These are phyloP conservation scores for Ceratoteleas bidentatus DNA, from an alignment of 1,140 invertebrate genomes.

Conservation along the genomic window DNA sequence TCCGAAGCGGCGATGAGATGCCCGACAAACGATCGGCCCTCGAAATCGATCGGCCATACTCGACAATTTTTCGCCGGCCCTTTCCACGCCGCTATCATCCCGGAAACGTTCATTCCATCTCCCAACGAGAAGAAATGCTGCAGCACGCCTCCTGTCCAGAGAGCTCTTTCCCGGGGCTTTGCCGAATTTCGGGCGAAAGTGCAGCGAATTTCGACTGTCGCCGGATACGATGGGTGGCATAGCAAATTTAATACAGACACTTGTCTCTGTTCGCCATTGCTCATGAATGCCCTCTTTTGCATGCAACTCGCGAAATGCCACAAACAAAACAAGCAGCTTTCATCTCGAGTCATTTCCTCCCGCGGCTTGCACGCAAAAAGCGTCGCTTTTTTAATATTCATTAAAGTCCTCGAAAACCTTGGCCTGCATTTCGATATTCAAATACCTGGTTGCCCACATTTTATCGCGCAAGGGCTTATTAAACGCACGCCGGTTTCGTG, in stretches of 20 bases:
- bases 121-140: too few relatives aligned
- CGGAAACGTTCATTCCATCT: too few relatives aligned
- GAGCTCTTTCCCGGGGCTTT: too few relatives aligned
- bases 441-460: background rate
- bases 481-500: background rate
- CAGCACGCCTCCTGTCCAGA: too few relatives aligned
- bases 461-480: background rate
- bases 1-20: conserved; percentile 65
- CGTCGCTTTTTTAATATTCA: conserved; percentile 33
- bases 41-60: conserved; percentile 49
- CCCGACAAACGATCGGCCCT: conserved; percentile 45
- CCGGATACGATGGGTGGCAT: too few relatives aligned
- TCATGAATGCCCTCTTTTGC: conserved; percentile 36
- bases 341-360: conserved; percentile 38
- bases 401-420: conserved; percentile 17
- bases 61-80: conserved; percentile 36
- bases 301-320: conserved; percentile 13
- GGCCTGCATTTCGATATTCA: conserved; percentile 20
- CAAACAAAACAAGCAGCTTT: conserved; percentile 36
- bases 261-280: too few relatives aligned
- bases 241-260: too few relatives aligned
- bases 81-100: conserved; percentile 7
- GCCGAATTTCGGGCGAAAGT: too few relatives aligned
- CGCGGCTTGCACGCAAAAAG: conserved; percentile 11
- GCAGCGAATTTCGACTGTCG: too few relatives aligned